Conservation (phyloP, 2,888 invertebrate genomes). For the Hydriomena furcata region DNA sequence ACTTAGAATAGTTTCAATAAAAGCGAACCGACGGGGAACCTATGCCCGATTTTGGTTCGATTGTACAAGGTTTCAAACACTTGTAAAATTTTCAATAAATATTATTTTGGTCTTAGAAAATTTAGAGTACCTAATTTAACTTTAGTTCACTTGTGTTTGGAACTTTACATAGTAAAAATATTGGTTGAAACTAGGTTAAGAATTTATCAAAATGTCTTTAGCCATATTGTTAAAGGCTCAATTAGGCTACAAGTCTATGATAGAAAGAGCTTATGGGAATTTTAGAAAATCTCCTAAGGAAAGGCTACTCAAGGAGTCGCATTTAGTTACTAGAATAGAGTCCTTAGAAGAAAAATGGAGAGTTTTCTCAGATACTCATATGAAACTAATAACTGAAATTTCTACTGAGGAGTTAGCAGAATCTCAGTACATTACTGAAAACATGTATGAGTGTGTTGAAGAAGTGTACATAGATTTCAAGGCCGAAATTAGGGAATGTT, state of each 20-base stretch:
- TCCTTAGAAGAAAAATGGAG: constrained; percentile 6
- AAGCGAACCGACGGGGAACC: neutral
- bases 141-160: no score
- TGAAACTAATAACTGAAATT: neutral
- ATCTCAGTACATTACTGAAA: neutral
- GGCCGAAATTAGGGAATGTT: neutral
- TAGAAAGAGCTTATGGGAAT: constrained; percentile 4
- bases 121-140: no score
- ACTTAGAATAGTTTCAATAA: neutral
- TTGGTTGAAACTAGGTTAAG: no score
- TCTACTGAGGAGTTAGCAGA: no score
- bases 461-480: neutral
- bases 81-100: neutral
- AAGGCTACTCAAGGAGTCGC: neutral
- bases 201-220: no score
- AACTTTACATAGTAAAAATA: no score
- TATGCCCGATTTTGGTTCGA: neutral
- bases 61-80: neutral
- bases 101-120: neutral
- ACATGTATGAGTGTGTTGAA: neutral
- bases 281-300: constrained; percentile 15
- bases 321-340: constrained; percentile 4
- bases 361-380: neutral
- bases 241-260: neutral
- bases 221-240: no score